These are phyloP conservation scores for Atta texana DNA, from an alignment of 1,140 invertebrate species.

Conservation along the genomic window DNA sequence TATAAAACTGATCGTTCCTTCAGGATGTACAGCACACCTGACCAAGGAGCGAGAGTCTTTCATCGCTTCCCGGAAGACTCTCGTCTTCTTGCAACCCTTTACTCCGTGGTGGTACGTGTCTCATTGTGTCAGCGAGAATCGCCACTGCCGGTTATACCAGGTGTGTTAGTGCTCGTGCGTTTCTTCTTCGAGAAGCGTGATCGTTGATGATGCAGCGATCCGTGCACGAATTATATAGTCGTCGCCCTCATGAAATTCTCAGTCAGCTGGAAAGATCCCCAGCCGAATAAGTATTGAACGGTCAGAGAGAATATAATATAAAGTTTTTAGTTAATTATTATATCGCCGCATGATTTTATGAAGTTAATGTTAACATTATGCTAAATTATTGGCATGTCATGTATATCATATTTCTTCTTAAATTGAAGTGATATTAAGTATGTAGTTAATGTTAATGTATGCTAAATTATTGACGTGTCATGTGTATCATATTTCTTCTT, in stretches of 20 bases:
- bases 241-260: constrained; percentile 24
- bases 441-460: neutral
- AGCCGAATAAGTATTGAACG: constrained; percentile 30
- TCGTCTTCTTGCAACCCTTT: constrained; percentile 76
- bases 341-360: neutral
- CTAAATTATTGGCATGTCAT: neutral
- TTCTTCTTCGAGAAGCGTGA: constrained; percentile 59
- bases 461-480: too few relatives aligned
- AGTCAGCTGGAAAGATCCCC: neutral
- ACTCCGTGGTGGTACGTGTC: constrained; percentile 72
- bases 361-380: neutral
- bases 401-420: neutral
- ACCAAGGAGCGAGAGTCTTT: constrained; percentile 76
- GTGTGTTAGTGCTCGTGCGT: constrained; percentile 62
- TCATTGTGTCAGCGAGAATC: constrained; percentile 72
- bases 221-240: constrained; percentile 61
- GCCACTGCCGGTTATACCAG: constrained; percentile 67
- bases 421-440: neutral
- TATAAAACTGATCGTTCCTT: constrained; percentile 69
- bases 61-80: constrained; percentile 81
- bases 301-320: constrained; percentile 3
- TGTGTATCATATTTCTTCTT: neutral
- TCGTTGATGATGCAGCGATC: constrained; percentile 72
- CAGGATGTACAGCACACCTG: constrained; percentile 70
- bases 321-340: neutral